These are phyloP conservation scores for Sceloporus undulatus DNA, from an alignment of 2,113 vertebrate species.

Conservation along the genomic window DNA sequence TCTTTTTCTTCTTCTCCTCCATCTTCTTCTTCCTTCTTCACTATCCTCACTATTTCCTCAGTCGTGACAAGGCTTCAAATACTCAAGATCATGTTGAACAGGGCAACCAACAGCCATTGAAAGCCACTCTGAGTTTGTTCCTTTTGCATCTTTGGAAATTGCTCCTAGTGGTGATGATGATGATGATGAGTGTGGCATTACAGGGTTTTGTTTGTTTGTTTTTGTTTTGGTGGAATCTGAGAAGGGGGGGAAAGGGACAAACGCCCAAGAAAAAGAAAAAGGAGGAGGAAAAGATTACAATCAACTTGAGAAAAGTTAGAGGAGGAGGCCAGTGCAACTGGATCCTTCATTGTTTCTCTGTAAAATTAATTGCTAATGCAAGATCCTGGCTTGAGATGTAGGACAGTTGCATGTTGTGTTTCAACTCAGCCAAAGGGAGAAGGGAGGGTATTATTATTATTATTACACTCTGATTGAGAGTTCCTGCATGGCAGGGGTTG, in stretches of 20 bases:
- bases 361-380: not conserved
- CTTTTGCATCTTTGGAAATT: not conserved
- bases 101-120: not conserved
- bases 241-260: not conserved
- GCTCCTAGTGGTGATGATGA: not conserved
- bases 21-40: not conserved
- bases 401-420: not conserved
- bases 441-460: not conserved
- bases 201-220: not conserved
- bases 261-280: not conserved
- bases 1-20: not conserved
- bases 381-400: not conserved
- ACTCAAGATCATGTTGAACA: not conserved
- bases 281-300: not conserved
- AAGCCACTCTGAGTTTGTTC: not conserved
- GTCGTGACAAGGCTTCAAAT: not conserved
- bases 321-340: not conserved
- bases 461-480: no score
- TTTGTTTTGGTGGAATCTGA: not conserved
- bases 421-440: not conserved
- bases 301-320: conserved; percentile 1
- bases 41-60: no score
- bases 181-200: not conserved
- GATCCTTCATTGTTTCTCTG: not conserved
- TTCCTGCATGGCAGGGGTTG: no score